Conservation (phyloP, 2,797 vertebrate species). For the Pipistrellus pipistrellus region DNA sequence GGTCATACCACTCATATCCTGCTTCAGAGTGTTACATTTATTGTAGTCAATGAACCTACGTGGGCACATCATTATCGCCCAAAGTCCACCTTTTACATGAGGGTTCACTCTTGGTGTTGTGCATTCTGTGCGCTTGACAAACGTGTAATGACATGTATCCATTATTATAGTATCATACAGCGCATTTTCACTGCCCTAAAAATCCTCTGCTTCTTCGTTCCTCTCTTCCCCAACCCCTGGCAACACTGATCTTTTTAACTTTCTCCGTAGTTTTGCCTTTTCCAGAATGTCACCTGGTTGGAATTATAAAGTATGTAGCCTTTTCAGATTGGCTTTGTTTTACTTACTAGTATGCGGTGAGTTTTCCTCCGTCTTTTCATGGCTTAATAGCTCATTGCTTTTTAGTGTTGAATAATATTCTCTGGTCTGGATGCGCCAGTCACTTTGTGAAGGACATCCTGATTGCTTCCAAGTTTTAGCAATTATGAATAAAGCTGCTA, state of each 20-base stretch:
- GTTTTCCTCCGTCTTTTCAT: background rate
- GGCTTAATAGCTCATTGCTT: background rate
- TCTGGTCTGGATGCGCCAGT: background rate
- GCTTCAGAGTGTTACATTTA: background rate
- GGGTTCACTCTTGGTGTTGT: background rate
- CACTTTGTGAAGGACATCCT: background rate
- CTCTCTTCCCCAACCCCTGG: background rate
- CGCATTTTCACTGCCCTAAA: slow-evolving; percentile 1
- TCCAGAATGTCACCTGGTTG: background rate
- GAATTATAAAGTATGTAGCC: background rate
- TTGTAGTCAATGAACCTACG: background rate
- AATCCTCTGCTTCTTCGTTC: background rate
- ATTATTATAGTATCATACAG: background rate
- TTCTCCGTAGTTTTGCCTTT: background rate
- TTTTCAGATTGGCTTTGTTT: slow-evolving; percentile 44
- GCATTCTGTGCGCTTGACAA: background rate
- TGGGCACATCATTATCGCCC: background rate
- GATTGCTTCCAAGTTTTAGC: slow-evolving; percentile 16
- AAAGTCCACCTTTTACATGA: background rate
- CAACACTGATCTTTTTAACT: background rate
- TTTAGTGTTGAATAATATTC: background rate
- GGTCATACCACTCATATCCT: background rate
- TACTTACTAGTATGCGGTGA: background rate
- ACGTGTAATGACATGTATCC: background rate
- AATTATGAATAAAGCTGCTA: background rate